Base-by-base conservation (phyloP, 2,113 vertebrate species). In the Ceyx melanurus region DNA sequence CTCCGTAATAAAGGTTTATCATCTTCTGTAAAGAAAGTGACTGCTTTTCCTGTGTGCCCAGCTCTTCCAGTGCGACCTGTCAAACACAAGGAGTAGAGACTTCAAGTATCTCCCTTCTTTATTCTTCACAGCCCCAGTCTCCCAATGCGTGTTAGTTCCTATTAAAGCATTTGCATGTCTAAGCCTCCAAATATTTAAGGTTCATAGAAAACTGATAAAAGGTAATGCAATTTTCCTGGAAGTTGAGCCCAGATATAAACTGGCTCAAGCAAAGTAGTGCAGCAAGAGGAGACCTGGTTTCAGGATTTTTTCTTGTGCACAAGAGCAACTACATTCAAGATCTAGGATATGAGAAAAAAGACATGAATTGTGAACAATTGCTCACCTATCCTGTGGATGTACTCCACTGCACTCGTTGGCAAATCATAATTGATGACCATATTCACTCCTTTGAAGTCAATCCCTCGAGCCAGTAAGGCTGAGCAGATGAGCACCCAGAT, bases 401-500 rank as follows among this genome's bases (percentile, higher is more conserved):
- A 99, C 71, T 99, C 99, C 86, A 99, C 98, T 5, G 99, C 97
- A 71, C 98, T 99, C 28, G 98, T 98, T 33, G 99, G 99, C 74
- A 99, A 98, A 94, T 99, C 99, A 0, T 99, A 99, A 88, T 99
- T 99, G 94, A 99, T 98, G 58, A 99, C 99, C 73, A 99, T 97
- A 33, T 99, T 99, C 84, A 99, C 98, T 10, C 99, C 99, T 97
- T 99, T 99, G 97, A 99, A 99, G 96, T 99, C 99, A 60, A 99
- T 99, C 40, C 99, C 99, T 97, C 99, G 98, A 80, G 99, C 99
- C 43, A 99, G 97, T 56, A 99, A 96, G 11, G 99, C 99, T 3
- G 99, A 99, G 97, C 99, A 99, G 96, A 99, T 99, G 88, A 99
- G 97, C 87, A 99, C 98, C 99, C 99, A 99, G 92, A 99, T 99